Percentiles rank a stretch among this genome's conserved stretches.
Conservation (phyloP, 2,888 invertebrate species). For the Rhogogaster chlorosoma region DNA sequence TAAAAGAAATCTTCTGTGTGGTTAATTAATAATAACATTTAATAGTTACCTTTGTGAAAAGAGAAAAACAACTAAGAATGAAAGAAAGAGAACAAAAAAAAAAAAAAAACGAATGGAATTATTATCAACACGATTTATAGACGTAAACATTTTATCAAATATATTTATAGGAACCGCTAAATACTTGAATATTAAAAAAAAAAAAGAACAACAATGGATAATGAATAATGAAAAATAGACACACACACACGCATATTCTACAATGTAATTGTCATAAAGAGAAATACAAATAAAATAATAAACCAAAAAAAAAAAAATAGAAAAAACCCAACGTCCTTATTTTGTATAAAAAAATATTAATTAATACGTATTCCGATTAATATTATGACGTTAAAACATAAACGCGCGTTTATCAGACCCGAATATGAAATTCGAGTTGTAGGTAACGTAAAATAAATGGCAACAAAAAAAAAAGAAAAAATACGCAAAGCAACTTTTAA, state of each 20-base stretch:
- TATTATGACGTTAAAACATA: conserved; percentile 48
- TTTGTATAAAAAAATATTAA: conserved; percentile 46
- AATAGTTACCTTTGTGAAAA: conserved; percentile 47
- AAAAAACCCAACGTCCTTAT: conserved; percentile 54
- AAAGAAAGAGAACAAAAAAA: not conserved
- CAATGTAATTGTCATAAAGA: conserved; percentile 60
- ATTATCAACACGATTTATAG: conserved; percentile 34
- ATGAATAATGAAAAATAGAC: not conserved
- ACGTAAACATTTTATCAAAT: conserved; percentile 49
- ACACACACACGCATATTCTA: conserved; percentile 51
- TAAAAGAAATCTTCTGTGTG: conserved; percentile 52
- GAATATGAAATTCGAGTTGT: conserved; percentile 6
- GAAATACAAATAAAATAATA: conserved; percentile 56
- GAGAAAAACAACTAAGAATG: not conserved
- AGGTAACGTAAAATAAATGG: not conserved
- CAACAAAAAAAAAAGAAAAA: not conserved
- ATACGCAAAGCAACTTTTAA: not conserved
- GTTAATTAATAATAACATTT: conserved; percentile 52
- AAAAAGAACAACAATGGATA: conserved; percentile 20
- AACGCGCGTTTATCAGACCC: conserved; percentile 19
- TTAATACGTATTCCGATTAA: conserved; percentile 47
- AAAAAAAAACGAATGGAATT: not conserved
- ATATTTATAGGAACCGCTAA: conserved; percentile 53
- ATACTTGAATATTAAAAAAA: conserved; percentile 51
- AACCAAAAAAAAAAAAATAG: conserved; percentile 57